phyloP scores from a whole-genome alignment of 2,797 vertebrate genomes.

The Triplophysa bombifrons region DNA sequence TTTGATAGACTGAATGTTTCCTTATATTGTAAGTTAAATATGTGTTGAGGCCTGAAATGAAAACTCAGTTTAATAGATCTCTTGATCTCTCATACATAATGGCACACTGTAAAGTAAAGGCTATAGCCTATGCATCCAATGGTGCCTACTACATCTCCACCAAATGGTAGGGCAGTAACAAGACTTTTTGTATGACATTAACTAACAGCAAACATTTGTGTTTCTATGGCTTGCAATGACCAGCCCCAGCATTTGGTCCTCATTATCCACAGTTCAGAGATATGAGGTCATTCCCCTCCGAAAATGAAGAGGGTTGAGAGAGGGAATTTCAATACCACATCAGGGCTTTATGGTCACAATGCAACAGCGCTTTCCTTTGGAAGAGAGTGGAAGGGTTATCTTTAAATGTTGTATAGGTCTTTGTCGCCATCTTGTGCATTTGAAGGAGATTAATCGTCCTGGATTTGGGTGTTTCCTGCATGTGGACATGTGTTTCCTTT shows the following conservation, averaged over 20 bases:
- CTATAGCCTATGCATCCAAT: background rate
- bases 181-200: conserved; percentile 7
- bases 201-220: conserved; percentile 56
- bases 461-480: background rate
- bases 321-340: conserved; percentile 28
- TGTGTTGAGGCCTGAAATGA: conserved; percentile 9
- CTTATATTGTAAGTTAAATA: conserved; percentile 17
- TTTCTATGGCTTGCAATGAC: conserved; percentile 66
- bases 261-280: conserved; percentile 66
- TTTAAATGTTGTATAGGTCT: background rate
- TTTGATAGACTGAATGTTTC: conserved; percentile 29
- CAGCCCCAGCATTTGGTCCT: conserved; percentile 69
- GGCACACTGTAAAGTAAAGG: background rate
- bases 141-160: background rate
- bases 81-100: background rate
- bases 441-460: background rate
- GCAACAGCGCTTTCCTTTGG: conserved; percentile 46
- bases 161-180: conserved; percentile 16
- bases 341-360: conserved; percentile 1
- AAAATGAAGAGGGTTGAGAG: conserved; percentile 54
- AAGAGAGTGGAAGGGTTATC: background rate
- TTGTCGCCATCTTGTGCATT: conserved; percentile 44
- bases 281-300: conserved; percentile 69
- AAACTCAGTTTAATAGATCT: background rate
- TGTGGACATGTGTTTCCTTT: background rate